Evolutionary conservation across 2,888 invertebrate genomes (phyloP), one percentile per base, ranked within the genome.

Genomic region (Chironomus tentans): DNA sequence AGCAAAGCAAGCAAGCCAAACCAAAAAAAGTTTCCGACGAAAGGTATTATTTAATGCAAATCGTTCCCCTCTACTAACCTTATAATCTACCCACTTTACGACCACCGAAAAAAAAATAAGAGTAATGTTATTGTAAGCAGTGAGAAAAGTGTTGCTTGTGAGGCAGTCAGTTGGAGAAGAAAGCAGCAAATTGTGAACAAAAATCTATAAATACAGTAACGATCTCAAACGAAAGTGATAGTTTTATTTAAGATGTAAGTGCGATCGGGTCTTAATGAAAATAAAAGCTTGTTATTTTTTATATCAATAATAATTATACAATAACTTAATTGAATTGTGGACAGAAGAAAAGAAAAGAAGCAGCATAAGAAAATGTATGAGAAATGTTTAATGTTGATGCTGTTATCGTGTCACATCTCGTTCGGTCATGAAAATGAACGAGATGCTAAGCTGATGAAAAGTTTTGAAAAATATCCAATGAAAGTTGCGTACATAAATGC

Each of bases 171-270:
- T 62, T 18, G 61, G 72, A n/a, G 65, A 74, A 71, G 61, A 71
- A 71, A 71, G 61, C 18, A 56, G 56, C n/a, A 56, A 56, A 50
- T 62, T 56, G 28, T 22, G 47, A 1, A 28, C 28, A 68, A 74
- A 74, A 74, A 74, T 74, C 74, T 74, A 74, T 74, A 74, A 74
- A 65, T 74, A 48, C 68, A 12, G 48, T 38, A 68, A 68, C n/a
- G 47, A 47, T 47, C 47, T 15, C 24, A 12, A 65, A 47, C 68
- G 74, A 74, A 73, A 74, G 65, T 47, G 74, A 74, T 72, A 72
- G 74, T 74, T 74, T 28, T 74, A 48, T 65, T 22, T 65, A 65
- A 65, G 21, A 65, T 65, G 65, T 65, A 74, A 74, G 47, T 68
- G 65, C 15, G 68, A 65, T 48, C 47, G 48, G 12, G 68, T 65